Base-by-base conservation (phyloP, 2,888 invertebrate genomes). In the Cybosia mesomella region DNA sequence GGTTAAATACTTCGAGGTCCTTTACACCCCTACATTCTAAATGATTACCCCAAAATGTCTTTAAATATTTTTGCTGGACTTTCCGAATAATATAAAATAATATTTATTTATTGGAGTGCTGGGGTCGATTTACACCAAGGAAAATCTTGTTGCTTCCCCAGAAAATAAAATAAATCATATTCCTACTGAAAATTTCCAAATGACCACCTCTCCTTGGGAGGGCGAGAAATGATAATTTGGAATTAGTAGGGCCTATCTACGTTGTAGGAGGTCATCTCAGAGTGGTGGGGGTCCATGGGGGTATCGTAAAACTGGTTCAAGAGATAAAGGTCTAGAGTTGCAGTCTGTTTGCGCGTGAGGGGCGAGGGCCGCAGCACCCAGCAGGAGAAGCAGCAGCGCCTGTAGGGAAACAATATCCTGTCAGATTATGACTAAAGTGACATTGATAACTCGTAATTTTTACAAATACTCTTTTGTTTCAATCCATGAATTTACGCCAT, bases 221-320 rank as follows among this genome's bases (percentile, higher is more conserved):
- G 70, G 70, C 21, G n/a, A 59, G 66, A 36, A 34, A 24, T 70
- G 58, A 2, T 66, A 43, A 34, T 43, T 63, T 54, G 58, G 68
- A 21, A 63, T 39, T 2, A 22, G 62, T 28, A 54, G 58, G 54
- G 18, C 22, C 55, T 68, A 58, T 22, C 36, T 66, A 57, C 13
- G 61, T 54, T 53, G 18, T 63, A 24, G 54, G 64, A 24, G 54
- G 64, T 43, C 24, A 73, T 77, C 78, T 82, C 82, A 79, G 74
- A 98, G 96, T 65, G 99, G 99, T 70, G 99, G 99, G 62, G 98
- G 98, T 75, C 99, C 99, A 89, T 99, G 97, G 28, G 98, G 97
- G 94, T 98, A 99, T 70, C 97, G 96, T 80, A 99, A 95, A 92
- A 98, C 97, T 57, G 99, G 98, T 80, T 98, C 98, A 68, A 99